Evolutionary conservation across 1,140 invertebrate species (phyloP).

Genomic region (Cyclina sinensis): DNA sequence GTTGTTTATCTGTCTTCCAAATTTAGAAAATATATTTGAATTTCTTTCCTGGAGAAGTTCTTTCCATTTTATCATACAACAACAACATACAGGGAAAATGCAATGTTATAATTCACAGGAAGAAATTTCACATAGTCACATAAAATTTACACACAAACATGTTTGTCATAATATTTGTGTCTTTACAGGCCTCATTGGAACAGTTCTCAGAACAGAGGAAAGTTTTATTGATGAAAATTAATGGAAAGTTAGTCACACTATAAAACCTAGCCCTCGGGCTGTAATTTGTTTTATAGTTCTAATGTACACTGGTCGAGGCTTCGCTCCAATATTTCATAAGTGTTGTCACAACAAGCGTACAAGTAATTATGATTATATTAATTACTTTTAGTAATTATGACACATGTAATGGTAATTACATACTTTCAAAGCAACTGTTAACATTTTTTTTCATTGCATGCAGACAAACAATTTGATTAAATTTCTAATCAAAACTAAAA

Average conservation of each 20-base stretch:
- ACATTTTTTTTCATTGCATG: background rate
- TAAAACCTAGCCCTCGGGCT: background rate
- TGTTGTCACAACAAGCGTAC: slow-evolving; percentile 28
- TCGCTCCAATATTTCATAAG: background rate
- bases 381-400: slow-evolving; percentile 25
- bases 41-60: no score
- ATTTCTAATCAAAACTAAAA: no score
- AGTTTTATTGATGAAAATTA: slow-evolving; percentile 30
- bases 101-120: background rate
- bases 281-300: slow-evolving; percentile 27
- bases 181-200: background rate
- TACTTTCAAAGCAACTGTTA: background rate
- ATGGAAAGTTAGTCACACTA: slow-evolving; percentile 28
- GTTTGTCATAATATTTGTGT: background rate
- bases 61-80: no score
- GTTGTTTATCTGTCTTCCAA: no score
- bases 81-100: background rate
- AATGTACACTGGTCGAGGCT: background rate
- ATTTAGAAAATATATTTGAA: no score
- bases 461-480: slow-evolving; percentile 3
- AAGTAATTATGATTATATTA: slow-evolving; percentile 33
- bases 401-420: background rate
- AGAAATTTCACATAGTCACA: no score
- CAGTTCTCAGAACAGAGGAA: background rate
- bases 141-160: background rate